Conservation (phyloP, 2,888 invertebrate species). For the Chaitophorus viminalis region DNA sequence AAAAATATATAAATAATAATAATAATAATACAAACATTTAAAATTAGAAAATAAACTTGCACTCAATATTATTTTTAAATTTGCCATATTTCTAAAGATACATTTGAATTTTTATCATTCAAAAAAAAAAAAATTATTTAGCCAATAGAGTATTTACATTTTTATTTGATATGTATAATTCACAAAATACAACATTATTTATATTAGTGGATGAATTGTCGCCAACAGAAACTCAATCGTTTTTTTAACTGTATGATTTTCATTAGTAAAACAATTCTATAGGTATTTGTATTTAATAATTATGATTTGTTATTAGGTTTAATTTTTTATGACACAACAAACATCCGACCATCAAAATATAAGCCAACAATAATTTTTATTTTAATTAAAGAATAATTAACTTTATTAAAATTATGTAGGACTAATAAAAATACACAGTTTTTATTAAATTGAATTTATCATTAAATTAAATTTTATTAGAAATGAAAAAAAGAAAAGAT, state of each 20-base stretch:
- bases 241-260: not conserved
- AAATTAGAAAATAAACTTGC: not conserved
- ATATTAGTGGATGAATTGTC: not conserved
- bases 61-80: not conserved
- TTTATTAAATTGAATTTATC: too few species aligned
- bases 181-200: not conserved
- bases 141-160: not conserved
- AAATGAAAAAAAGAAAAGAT: too few species aligned
- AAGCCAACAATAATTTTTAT: not conserved
- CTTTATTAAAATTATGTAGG: too few species aligned
- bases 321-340: not conserved
- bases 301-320: not conserved
- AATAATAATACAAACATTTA: not conserved
- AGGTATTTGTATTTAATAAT: not conserved
- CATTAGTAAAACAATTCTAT: not conserved
- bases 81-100: not conserved
- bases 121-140: slow-evolving; percentile 4
- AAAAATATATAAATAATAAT: too few species aligned
- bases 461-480: too few species aligned
- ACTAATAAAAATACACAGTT: too few species aligned
- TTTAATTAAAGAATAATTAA: not conserved
- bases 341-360: not conserved
- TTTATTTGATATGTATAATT: not conserved
- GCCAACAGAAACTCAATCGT: not conserved
- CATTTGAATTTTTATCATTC: not conserved